A percentile compares a stretch with the other conserved stretches of the same genome.
Evolutionary conservation across 2,797 vertebrate species (phyloP).

Genomic region (Platalea minor): DNA sequence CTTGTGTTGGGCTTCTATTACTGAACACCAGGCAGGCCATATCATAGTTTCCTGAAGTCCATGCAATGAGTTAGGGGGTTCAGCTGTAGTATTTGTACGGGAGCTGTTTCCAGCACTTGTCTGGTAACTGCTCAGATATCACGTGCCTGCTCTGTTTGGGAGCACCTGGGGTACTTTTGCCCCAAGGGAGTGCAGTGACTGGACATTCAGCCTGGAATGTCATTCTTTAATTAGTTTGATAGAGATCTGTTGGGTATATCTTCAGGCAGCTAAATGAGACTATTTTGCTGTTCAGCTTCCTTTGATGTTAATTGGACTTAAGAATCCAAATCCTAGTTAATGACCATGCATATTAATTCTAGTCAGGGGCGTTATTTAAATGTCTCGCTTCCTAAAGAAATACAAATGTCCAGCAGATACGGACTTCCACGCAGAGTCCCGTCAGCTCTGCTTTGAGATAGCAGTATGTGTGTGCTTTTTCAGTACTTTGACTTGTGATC

Average conservation of each 20-base stretch:
- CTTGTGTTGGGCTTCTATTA: neutral
- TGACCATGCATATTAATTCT: conserved; percentile 1
- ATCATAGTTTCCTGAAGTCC: neutral
- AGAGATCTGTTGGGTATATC: neutral
- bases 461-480: neutral
- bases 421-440: neutral
- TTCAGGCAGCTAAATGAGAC: neutral
- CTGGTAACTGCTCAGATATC: neutral
- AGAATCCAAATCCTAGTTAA: neutral
- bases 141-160: neutral
- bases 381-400: neutral
- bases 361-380: neutral
- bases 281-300: neutral
- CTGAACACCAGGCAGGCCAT: neutral
- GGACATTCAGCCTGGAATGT: neutral
- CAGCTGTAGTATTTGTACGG: neutral
- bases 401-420: neutral
- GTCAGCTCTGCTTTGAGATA: neutral
- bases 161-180: neutral
- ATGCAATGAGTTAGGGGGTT: neutral
- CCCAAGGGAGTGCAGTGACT: neutral
- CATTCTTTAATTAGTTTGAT: neutral
- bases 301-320: conserved; percentile 10
- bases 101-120: neutral
- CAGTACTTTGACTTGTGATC: neutral